Evolutionary conservation across 2,113 vertebrate genomes (phyloP).

Genomic region (Nettapus auritus): DNA sequence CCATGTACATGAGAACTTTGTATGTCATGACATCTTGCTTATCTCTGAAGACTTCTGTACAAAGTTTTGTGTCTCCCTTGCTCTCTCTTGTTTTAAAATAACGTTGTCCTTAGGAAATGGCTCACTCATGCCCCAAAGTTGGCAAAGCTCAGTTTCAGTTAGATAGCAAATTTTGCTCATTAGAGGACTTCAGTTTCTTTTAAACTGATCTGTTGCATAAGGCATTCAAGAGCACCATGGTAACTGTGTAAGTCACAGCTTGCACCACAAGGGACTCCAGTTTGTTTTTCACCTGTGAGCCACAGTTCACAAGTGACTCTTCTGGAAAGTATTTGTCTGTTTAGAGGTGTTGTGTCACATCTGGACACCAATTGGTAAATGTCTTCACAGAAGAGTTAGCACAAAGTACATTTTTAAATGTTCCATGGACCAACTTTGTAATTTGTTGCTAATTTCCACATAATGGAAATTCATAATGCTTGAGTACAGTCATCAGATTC

Average conservation of each 20-base stretch:
- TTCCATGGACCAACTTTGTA: background rate
- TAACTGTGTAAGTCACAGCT: background rate
- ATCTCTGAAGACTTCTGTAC: background rate
- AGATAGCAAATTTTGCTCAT: background rate
- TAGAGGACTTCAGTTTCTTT: background rate
- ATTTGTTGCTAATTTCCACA: background rate
- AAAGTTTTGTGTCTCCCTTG: background rate
- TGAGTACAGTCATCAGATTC: background rate
- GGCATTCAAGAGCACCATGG: background rate
- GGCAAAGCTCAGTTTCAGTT: background rate
- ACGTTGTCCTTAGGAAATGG: background rate
- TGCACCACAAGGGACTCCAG: background rate
- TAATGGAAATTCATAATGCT: background rate
- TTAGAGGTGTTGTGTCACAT: background rate
- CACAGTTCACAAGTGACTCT: background rate
- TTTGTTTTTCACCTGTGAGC: constrained; percentile 33
- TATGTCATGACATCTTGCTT: background rate
- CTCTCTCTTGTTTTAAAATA: background rate
- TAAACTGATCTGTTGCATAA: background rate
- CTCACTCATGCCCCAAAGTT: background rate
- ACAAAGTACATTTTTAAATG: background rate
- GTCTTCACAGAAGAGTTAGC: background rate
- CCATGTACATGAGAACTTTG: rapidly evolving
- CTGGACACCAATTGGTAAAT: background rate
- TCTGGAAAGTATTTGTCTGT: constrained; percentile 18